Conservation (phyloP, 2,888 invertebrate genomes). For the Pristionchus exspectatus region DNA sequence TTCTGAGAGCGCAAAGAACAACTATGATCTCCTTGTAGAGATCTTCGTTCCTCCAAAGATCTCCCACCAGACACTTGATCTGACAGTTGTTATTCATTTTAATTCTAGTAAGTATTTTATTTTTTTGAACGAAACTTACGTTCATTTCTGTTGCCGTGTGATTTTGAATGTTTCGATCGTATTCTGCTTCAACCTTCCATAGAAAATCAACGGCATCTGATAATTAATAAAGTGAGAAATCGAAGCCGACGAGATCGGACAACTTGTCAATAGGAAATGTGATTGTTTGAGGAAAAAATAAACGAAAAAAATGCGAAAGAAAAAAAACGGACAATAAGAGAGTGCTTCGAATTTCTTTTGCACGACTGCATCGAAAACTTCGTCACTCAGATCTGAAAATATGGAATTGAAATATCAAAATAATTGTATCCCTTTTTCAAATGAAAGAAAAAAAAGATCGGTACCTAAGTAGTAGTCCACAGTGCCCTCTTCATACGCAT, state of each 20-base stretch:
- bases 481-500: background rate
- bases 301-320: no score
- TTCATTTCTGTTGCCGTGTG: background rate
- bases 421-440: background rate
- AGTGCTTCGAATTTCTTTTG: background rate
- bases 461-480: background rate
- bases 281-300: no score
- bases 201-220: constrained; percentile 22
- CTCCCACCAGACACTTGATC: constrained; percentile 1
- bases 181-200: constrained; percentile 3
- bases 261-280: background rate
- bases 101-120: background rate
- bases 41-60: background rate
- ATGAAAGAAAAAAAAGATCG: background rate
- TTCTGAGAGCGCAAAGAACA: background rate
- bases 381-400: background rate
- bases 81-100: background rate
- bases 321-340: background rate
- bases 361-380: background rate
- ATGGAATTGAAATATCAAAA: background rate
- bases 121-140: background rate
- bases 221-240: background rate
- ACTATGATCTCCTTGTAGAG: background rate
- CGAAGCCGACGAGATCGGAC: no score
- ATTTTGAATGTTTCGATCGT: background rate